Percentiles rank a stretch among this genome's conserved stretches.
phyloP scores from a whole-genome alignment of 2,888 invertebrate species.

The Euplexia lucipara region DNA sequence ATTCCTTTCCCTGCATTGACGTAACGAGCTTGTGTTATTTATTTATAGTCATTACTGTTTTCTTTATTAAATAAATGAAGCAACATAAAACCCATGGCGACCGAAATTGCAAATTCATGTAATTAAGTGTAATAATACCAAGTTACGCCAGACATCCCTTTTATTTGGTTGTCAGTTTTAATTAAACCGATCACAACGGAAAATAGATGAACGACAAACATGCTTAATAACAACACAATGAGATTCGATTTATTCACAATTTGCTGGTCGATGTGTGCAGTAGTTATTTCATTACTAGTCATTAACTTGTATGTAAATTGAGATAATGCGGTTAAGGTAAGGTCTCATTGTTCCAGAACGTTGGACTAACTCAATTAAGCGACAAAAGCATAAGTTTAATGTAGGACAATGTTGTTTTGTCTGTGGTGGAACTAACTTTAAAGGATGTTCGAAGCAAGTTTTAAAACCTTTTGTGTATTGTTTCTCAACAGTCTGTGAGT shows the following conservation, averaged over 20 bases:
- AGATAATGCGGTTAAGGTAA: conserved; percentile 43
- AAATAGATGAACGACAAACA: conserved; percentile 63
- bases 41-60: too few relatives aligned
- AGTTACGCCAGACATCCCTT: conserved; percentile 12
- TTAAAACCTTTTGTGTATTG: not conserved
- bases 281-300: conserved; percentile 64
- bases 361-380: conserved; percentile 50
- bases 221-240: conserved; percentile 57
- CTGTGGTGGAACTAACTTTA: conserved; percentile 3
- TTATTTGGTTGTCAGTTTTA: conserved; percentile 54
- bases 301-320: conserved; percentile 61
- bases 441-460: not conserved
- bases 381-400: conserved; percentile 30
- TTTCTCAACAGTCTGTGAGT: not conserved
- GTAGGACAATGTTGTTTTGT: conserved; percentile 29
- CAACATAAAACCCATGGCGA: conserved; percentile 12
- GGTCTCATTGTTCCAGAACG: conserved; percentile 39
- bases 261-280: conserved; percentile 50
- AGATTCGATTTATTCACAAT: conserved; percentile 65
- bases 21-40: too few relatives aligned
- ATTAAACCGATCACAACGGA: conserved; percentile 55
- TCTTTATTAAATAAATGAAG: not conserved
- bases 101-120: conserved; percentile 10
- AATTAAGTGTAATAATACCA: conserved; percentile 24
- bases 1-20: too few relatives aligned